phyloP scores from a whole-genome alignment of 1,140 invertebrate genomes.

The Parasteatoda tepidariorum region DNA sequence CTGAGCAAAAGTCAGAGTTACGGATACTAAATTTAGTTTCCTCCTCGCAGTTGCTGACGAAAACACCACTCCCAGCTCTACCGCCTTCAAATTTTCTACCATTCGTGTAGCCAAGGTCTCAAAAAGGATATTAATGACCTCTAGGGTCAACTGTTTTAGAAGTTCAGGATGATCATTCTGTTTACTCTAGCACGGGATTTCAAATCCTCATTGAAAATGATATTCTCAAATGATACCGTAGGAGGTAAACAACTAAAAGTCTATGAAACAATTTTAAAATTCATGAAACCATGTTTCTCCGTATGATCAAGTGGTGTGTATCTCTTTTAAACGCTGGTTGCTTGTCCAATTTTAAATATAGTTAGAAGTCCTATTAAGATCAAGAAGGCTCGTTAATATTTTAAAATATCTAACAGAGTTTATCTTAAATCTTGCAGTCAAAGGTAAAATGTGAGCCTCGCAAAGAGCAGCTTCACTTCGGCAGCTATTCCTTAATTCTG shows the following conservation, averaged over 20 bases:
- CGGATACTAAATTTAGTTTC: neutral
- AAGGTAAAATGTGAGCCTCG: neutral
- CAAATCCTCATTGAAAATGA: neutral
- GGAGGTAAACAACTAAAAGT: neutral
- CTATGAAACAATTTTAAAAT: neutral
- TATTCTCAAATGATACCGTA: neutral
- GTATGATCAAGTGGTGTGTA: neutral
- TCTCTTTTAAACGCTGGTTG: neutral
- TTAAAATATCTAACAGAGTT: neutral
- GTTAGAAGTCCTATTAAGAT: neutral
- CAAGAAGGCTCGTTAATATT: neutral
- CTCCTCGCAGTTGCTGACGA: neutral
- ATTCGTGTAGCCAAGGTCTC: too few species aligned
- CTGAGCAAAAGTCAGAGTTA: neutral
- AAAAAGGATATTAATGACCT: too few species aligned
- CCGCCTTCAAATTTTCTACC: too few species aligned
- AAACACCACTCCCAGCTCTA: neutral
- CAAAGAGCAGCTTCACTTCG: neutral
- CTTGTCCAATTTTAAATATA: neutral
- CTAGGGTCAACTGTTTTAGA: too few species aligned
- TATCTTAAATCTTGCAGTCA: neutral
- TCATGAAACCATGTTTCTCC: neutral
- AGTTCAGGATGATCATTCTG: too few species aligned
- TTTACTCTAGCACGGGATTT: too few species aligned
- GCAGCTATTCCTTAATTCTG: neutral